Evolutionary conservation across 2,888 invertebrate genomes (phyloP), one percentile per base, ranked within the genome.

Genomic region (Ormyrus rosae): DNA sequence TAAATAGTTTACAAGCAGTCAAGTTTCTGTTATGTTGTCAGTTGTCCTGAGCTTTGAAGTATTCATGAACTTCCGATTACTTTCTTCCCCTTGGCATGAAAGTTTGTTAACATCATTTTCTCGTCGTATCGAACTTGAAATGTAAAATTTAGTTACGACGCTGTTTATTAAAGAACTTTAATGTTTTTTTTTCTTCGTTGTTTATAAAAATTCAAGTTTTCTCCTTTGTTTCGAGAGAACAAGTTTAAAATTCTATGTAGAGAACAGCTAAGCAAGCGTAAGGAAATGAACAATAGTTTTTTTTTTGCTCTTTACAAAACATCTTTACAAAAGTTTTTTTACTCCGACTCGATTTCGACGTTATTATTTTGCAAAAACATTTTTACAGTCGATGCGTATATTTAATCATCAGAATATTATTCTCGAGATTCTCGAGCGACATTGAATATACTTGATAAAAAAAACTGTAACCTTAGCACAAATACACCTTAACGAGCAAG

Each of bases 11-110:
- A 48, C 13, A 61, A 11, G 9, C 45, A 19, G 60, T 1, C 34
- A 11, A 53, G 67, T 53, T 67, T 34, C 51, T 51, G 53, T 67
- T 67, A 53, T 19, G 53, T 67, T 67, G 67, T 13, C 34, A 67
- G 67, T 67, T 51, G 67, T 67, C 53, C 19, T 67, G 10, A 34
- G 19, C 67, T 68, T 55, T 68, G 55, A 68, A 68, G 55, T 68
- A 34, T 68, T 68, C 68, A 68, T 68, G 45, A 68, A 68, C 55
- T 68, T 68, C 8, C 45, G 11, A 68, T 68, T 53, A 55, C 9
- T 48, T 68, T 68, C 19, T 68, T 55, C 55, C 5, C n/a, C 45
- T 68, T 68, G 6, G 11, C 8, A 51, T 1, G 67, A 19, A 67
- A 67, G 19, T 67, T 67, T 67, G 34, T 67, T 51, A 51, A 19